Evolutionary conservation across 2,797 vertebrate genomes (phyloP).

Genomic region (Synanceia verrucosa): DNA sequence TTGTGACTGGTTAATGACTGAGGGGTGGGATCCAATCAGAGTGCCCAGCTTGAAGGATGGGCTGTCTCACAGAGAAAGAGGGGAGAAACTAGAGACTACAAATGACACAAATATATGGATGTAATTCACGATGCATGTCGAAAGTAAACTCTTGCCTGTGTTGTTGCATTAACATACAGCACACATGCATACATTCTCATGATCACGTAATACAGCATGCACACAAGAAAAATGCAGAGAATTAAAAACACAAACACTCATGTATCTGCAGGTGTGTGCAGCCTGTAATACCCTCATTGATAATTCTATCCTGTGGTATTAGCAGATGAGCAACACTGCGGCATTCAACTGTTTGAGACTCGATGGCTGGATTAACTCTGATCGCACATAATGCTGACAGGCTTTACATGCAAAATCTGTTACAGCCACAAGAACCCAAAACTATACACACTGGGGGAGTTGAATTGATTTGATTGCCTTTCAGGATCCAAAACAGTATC

Average conservation of each 20-base stretch:
- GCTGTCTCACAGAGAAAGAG: not conserved
- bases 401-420: constrained; percentile 67
- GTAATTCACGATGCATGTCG: constrained; percentile 16
- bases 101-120: not conserved
- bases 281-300: constrained; percentile 62
- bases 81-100: not conserved
- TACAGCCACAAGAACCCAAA: constrained; percentile 40
- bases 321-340: constrained; percentile 62
- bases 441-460: constrained; percentile 26
- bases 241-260: constrained; percentile 8
- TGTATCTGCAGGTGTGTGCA: constrained; percentile 42
- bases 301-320: constrained; percentile 66
- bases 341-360: constrained; percentile 59
- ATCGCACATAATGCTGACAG: constrained; percentile 71
- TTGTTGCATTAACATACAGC: constrained; percentile 16
- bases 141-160: constrained; percentile 7
- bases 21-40: constrained; percentile 42
- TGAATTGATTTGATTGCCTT: constrained; percentile 37
- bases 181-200: not conserved
- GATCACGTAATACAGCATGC: constrained; percentile 1
- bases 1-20: constrained; percentile 48
- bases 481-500: not conserved
- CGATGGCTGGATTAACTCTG: constrained; percentile 72
- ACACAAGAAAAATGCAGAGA: not conserved
- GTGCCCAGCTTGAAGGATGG: constrained; percentile 10